phyloP scores from a whole-genome alignment of 2,888 invertebrate genomes.

The Tillus elongatus region DNA sequence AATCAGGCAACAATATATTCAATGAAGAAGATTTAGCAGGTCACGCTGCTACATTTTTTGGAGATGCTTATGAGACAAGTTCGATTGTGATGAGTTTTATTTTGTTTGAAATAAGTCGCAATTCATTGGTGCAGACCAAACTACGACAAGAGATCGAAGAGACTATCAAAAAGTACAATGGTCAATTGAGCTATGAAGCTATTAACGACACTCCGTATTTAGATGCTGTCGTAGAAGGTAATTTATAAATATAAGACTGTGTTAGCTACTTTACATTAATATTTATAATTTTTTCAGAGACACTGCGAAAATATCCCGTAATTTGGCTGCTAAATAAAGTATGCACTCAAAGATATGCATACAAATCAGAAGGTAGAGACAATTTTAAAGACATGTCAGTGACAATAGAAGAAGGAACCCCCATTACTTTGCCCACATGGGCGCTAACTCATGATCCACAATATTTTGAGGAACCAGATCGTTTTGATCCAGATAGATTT shows the following conservation, averaged over 20 bases:
- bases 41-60: slow-evolving; percentile 47
- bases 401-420: slow-evolving; percentile 28
- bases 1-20: slow-evolving; percentile 20
- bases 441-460: slow-evolving; percentile 35
- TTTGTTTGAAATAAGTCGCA: slow-evolving; percentile 37
- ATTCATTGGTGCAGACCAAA: slow-evolving; percentile 38
- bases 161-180: slow-evolving; percentile 31
- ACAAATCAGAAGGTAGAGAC: slow-evolving; percentile 19
- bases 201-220: slow-evolving; percentile 43
- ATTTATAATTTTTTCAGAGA: slow-evolving; percentile 16
- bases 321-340: slow-evolving; percentile 17
- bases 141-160: slow-evolving; percentile 38
- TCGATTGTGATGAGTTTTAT: slow-evolving; percentile 37
- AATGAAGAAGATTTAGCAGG: slow-evolving; percentile 43
- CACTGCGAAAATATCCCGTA: slow-evolving; percentile 20
- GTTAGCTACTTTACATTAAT: too few species aligned
- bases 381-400: slow-evolving; percentile 19
- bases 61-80: slow-evolving; percentile 45
- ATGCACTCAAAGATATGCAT: slow-evolving; percentile 25
- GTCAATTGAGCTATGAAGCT: slow-evolving; percentile 41
- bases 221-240: slow-evolving; percentile 43
- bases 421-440: slow-evolving; percentile 30
- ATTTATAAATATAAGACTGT: slow-evolving; percentile 6
- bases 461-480: slow-evolving; percentile 37
- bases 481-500: slow-evolving; percentile 40